Evolutionary conservation across 2,113 vertebrate genomes (phyloP).

Genomic region (Lophura nycthemera): DNA sequence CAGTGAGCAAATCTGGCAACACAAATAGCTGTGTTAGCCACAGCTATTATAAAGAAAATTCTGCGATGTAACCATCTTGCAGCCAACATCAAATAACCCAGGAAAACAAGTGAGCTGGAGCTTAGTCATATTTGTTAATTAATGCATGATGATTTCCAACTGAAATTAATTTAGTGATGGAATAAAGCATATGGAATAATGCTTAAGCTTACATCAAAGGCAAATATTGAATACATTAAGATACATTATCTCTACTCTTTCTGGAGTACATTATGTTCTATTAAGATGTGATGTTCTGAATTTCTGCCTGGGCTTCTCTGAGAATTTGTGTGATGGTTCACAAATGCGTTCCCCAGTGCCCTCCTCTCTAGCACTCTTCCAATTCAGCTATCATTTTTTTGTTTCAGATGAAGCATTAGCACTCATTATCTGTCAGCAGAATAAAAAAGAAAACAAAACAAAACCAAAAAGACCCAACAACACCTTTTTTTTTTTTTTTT

Average conservation of each 20-base stretch:
- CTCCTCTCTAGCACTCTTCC: constrained; percentile 30
- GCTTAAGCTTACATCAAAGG: constrained; percentile 62
- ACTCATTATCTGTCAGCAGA: constrained; percentile 20
- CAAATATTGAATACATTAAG: constrained; percentile 67
- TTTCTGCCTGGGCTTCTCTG: constrained; percentile 51
- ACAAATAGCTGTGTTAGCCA: constrained; percentile 37
- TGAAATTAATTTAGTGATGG: constrained; percentile 62
- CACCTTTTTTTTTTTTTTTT: not conserved
- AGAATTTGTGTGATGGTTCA: constrained; percentile 37
- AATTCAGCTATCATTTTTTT: constrained; percentile 45
- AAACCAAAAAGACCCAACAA: constrained; percentile 26
- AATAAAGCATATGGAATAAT: constrained; percentile 52
- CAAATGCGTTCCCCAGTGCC: constrained; percentile 9
- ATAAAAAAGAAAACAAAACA: constrained; percentile 51
- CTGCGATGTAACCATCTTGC: constrained; percentile 36
- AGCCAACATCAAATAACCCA: constrained; percentile 55
- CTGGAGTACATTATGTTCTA: constrained; percentile 61
- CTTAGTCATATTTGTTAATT: constrained; percentile 64
- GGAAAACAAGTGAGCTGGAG: constrained; percentile 51
- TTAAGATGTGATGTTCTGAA: constrained; percentile 44
- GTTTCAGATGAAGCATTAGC: constrained; percentile 36
- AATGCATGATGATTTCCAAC: constrained; percentile 62
- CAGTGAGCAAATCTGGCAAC: not conserved
- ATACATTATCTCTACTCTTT: constrained; percentile 57
- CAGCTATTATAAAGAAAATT: constrained; percentile 50